Evolutionary conservation across 2,797 vertebrate genomes (phyloP).

Genomic region (Acanthurus leucopareius): DNA sequence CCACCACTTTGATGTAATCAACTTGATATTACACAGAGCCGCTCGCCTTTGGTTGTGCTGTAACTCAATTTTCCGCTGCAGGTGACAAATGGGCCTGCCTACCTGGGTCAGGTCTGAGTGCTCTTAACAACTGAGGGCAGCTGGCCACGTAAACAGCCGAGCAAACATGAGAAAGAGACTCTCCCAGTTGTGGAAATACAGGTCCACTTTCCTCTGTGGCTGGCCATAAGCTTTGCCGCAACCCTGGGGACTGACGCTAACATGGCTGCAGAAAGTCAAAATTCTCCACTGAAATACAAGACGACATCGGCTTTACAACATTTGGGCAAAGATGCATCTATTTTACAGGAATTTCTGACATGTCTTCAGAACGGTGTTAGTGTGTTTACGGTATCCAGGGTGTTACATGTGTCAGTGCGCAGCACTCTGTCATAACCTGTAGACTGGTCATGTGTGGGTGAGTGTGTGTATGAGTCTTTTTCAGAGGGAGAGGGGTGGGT

Average conservation of each 20-base stretch:
- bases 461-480: slow-evolving; percentile 13
- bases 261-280: slow-evolving; percentile 49
- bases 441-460: slow-evolving; percentile 29
- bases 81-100: slow-evolving; percentile 98
- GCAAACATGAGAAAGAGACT: slow-evolving; percentile 62
- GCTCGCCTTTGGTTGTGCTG: slow-evolving; percentile 96
- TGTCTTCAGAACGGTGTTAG: slow-evolving; percentile 26
- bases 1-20: slow-evolving; percentile 99
- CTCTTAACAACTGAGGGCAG: slow-evolving; percentile 78
- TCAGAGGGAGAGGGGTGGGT: slow-evolving; percentile 23
- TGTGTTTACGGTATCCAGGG: slow-evolving; percentile 30
- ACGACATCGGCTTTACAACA: slow-evolving; percentile 27
- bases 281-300: slow-evolving; percentile 45
- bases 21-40: slow-evolving; percentile 99
- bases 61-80: slow-evolving; percentile 99
- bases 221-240: slow-evolving; percentile 37
- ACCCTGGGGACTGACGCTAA: slow-evolving; percentile 24
- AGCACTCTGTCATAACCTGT: slow-evolving; percentile 17
- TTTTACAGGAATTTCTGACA: slow-evolving; percentile 40
- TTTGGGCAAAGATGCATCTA: background rate
- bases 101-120: slow-evolving; percentile 86
- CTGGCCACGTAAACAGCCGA: slow-evolving; percentile 64
- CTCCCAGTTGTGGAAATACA: slow-evolving; percentile 52
- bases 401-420: slow-evolving; percentile 16
- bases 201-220: slow-evolving; percentile 39